Percentiles rank a stretch among this genome's conserved stretches.
phyloP scores from a whole-genome alignment of 92 coral and sea anemone species.

The Galaxea fascicularis region DNA sequence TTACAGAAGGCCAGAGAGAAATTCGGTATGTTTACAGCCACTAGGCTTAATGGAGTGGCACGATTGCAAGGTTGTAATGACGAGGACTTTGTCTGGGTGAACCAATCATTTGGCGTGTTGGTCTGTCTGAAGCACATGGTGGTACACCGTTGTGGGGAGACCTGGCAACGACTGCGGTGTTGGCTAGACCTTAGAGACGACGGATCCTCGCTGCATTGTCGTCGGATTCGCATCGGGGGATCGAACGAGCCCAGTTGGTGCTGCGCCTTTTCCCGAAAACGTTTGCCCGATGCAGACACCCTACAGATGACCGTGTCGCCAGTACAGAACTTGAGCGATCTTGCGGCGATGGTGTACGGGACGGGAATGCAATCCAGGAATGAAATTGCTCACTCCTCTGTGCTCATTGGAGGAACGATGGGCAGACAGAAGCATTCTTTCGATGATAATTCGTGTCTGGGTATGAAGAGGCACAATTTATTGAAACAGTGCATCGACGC shows the following conservation, averaged over 20 bases:
- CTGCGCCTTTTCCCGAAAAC: conserved; percentile 15
- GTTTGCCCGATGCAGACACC: background rate
- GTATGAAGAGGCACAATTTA: background rate
- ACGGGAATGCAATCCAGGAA: background rate
- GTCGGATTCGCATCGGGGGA: background rate
- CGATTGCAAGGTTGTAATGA: background rate
- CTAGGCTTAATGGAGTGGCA: background rate
- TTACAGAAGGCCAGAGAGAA: background rate
- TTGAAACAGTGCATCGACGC: background rate
- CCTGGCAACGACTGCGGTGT: background rate
- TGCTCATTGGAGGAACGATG: background rate
- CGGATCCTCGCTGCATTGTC: conserved; percentile 7
- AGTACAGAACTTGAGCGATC: background rate
- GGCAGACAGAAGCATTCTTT: background rate
- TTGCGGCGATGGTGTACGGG: background rate
- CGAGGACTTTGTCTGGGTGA: background rate
- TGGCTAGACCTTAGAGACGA: background rate
- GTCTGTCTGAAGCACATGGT: conserved; percentile 14
- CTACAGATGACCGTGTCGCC: background rate
- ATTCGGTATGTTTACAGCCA: background rate
- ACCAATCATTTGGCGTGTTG: conserved; percentile 9
- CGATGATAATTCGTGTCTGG: background rate
- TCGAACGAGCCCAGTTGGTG: conserved; percentile 4
- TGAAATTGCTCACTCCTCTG: background rate
- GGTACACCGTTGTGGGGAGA: conserved; percentile 9